Evolutionary conservation across 2,797 vertebrate species (phyloP).

Genomic region (Micromesistius poutassou): DNA sequence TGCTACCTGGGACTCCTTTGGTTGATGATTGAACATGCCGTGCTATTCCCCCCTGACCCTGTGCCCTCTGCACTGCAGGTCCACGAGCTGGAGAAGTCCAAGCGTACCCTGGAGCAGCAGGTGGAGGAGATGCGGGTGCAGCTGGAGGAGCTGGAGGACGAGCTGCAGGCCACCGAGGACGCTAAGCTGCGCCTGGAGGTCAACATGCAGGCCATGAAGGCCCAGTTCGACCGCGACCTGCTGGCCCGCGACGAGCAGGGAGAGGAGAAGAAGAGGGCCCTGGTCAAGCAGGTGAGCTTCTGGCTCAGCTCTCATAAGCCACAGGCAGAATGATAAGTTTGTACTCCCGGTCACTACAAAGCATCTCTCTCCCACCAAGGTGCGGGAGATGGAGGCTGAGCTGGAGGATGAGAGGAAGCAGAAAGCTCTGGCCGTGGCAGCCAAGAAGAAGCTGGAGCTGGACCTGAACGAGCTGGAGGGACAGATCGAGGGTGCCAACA

Average conservation of each 20-base stretch:
- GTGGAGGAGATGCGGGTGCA: conserved; percentile 98
- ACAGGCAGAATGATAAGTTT: neutral
- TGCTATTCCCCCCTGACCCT: neutral
- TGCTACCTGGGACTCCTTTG: neutral
- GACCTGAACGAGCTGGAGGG: conserved; percentile 92
- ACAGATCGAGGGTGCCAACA: conserved; percentile 92
- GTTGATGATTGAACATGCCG: neutral
- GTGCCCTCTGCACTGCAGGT: conserved; percentile 70
- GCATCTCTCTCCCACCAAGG: conserved; percentile 72
- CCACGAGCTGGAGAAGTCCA: too few relatives aligned
- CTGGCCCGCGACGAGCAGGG: conserved; percentile 90
- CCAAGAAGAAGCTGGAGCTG: conserved; percentile 98
- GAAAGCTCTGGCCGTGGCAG: conserved; percentile 85
- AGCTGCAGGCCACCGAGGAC: conserved; percentile 94
- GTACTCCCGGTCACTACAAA: too few relatives aligned
- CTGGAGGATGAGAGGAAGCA: conserved; percentile 97
- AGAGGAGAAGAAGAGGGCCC: conserved; percentile 91
- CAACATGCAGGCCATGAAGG: conserved; percentile 98
- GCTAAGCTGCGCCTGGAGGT: conserved; percentile 96
- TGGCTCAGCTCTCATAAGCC: neutral
- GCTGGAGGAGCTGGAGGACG: conserved; percentile 94
- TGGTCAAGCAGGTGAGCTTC: conserved; percentile 83
- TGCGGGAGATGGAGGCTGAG: conserved; percentile 94
- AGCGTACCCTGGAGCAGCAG: conserved; percentile 95
- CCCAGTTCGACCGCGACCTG: conserved; percentile 92